Evolutionary conservation across 1,140 invertebrate genomes (phyloP), one percentile per base, ranked within the genome.

Genomic region (Formica exsecta): DNA sequence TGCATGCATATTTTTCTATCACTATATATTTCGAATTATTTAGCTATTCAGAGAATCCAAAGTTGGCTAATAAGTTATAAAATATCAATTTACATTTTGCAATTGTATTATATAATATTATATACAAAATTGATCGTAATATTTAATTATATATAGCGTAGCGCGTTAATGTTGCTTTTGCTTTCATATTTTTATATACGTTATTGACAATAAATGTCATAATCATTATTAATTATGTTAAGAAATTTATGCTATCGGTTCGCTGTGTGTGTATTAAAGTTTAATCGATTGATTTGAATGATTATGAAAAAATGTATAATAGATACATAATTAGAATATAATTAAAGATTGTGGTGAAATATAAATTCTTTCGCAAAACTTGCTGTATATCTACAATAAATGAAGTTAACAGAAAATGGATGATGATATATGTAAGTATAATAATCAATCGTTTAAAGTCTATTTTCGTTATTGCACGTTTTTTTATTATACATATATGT

Each of bases 361-460:
- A n/a, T n/a, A 25, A 4, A 61, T 38, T 19, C 22, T 51, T 19
- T 57, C 25, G 7, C 3, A 22, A 51, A 51, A 22, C 22, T 38
- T 68, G 13, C 6, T 32, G 11, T 73, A 9, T 29, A 57, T 41
- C 32, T 48, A 32, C 32, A 32, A 32, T 32, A 38, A 48, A 29
- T 73, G 19, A 44, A 73, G 54, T 62, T 48, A 62, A 65, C 44
- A 16, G 29, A 66, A 61, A 22, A 89, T 89, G 88, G 88, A 84
- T 36, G 77, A 89, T 83, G 88, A 74, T 68, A 89, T 86, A 48
- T 89, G 88, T 89, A 83, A 89, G 88, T 89, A 89, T 25, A 44
- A 64, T 36, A 16, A 57, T 62, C 11, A 44, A 64, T 36, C 9
- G 3, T 11, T 25, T 25, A 25, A 48, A 48, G 2, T 6, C 5